A percentile compares a stretch with the other conserved stretches of the same genome.
Evolutionary conservation across 1,140 invertebrate species (phyloP).

Genomic region (Amphibalanus amphitrite): DNA sequence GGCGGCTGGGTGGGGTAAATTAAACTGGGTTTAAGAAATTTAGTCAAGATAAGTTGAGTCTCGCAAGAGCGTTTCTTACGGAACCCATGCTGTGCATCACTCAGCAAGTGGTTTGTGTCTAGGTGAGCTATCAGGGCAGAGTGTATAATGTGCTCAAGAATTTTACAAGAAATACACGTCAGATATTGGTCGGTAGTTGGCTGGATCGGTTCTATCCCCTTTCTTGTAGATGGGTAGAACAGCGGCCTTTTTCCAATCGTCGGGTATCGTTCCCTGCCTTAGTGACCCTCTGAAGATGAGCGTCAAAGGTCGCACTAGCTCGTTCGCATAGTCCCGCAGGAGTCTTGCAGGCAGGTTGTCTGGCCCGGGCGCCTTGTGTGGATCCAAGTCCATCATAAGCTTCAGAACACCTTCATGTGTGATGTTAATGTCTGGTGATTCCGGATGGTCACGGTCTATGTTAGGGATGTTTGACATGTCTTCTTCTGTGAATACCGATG

Average conservation of each 20-base stretch:
- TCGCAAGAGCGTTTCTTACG: neutral
- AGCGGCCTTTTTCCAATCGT: neutral
- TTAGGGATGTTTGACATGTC: too few relatives aligned
- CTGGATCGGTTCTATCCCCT: slow-evolving; percentile 4
- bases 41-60: neutral
- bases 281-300: slow-evolving; percentile 4
- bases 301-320: neutral
- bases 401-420: neutral
- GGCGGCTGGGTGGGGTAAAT: too few relatives aligned
- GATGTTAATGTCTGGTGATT: too few relatives aligned
- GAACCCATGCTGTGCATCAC: slow-evolving; percentile 1
- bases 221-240: slow-evolving; percentile 3
- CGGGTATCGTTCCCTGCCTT: neutral
- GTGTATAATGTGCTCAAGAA: slow-evolving; percentile 2
- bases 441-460: too few relatives aligned
- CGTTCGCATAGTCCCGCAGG: neutral
- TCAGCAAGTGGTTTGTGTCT: neutral
- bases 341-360: slow-evolving; percentile 3
- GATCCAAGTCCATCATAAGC: neutral
- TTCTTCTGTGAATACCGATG: too few relatives aligned
- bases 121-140: neutral
- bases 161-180: slow-evolving; percentile 3
- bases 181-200: slow-evolving; percentile 3
- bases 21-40: too few relatives aligned
- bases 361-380: neutral